Conservation (phyloP, 1,140 invertebrate species). For the Aphidius ervi region DNA sequence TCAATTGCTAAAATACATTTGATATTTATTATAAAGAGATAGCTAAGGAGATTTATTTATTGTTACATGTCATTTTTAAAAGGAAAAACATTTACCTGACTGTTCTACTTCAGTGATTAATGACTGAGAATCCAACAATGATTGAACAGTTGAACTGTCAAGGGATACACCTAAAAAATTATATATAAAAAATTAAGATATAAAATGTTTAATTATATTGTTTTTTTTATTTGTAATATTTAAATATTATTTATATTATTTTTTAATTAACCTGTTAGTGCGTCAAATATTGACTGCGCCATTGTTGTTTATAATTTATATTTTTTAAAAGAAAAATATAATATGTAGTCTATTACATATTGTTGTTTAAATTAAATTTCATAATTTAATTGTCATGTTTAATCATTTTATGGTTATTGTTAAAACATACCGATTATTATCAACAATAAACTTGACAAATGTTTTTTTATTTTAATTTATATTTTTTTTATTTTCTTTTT, state of each 20-base stretch:
- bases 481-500: too few relatives aligned
- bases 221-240: constrained; percentile 30
- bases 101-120: constrained; percentile 46
- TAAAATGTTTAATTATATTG: constrained; percentile 10
- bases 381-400: too few relatives aligned
- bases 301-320: constrained; percentile 22
- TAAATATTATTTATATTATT: neutral
- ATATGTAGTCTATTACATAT: too few relatives aligned
- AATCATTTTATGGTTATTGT: too few relatives aligned
- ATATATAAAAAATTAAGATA: constrained; percentile 2
- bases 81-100: constrained; percentile 33
- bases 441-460: too few relatives aligned
- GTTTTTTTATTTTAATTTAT: too few relatives aligned
- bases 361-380: too few relatives aligned
- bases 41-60: neutral
- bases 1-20: constrained; percentile 35
- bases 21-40: neutral
- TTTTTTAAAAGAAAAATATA: too few relatives aligned
- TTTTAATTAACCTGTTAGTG: constrained; percentile 41
- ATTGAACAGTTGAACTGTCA: constrained; percentile 47
- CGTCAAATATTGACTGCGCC: constrained; percentile 49
- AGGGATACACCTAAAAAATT: constrained; percentile 41
- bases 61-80: neutral
- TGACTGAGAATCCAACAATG: constrained; percentile 46
- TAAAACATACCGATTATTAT: too few relatives aligned